Evolutionary conservation across 2,888 invertebrate genomes (phyloP).

Genomic region (Leptothorax acervorum): DNA sequence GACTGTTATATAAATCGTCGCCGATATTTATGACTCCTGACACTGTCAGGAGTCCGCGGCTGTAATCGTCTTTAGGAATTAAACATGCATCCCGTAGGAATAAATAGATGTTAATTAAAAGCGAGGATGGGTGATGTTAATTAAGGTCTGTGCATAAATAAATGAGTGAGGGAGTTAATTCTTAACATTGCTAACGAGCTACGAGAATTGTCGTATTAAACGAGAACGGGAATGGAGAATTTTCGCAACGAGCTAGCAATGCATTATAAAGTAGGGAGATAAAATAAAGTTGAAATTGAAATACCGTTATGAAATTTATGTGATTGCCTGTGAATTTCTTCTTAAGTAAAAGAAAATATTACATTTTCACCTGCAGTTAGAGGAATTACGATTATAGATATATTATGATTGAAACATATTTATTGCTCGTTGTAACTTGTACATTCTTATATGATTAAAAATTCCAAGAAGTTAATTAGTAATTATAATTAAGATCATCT

Average conservation of each 20-base stretch:
- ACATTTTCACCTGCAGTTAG: not conserved
- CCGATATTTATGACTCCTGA: constrained; percentile 35
- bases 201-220: constrained; percentile 56
- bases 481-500: not conserved
- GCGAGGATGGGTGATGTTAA: constrained; percentile 52
- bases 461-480: not conserved
- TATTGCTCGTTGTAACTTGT: no score
- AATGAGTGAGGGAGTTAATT: constrained; percentile 54
- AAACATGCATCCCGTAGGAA: constrained; percentile 48
- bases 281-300: constrained; percentile 61
- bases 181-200: constrained; percentile 57
- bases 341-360: constrained; percentile 34
- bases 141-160: constrained; percentile 52
- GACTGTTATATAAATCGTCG: constrained; percentile 36
- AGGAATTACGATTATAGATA: not conserved
- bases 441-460: not conserved
- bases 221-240: constrained; percentile 41
- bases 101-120: constrained; percentile 57
- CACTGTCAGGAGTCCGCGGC: not conserved
- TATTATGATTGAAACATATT: not conserved
- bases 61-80: constrained; percentile 54
- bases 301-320: constrained; percentile 46
- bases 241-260: constrained; percentile 31
- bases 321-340: constrained; percentile 62
- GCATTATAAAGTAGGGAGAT: constrained; percentile 40